A percentile compares a stretch with the other conserved stretches of the same genome.
These are phyloP conservation scores for Genyomyrus donnyi DNA, from an alignment of 2,113 vertebrate species.

Conservation along the genomic window DNA sequence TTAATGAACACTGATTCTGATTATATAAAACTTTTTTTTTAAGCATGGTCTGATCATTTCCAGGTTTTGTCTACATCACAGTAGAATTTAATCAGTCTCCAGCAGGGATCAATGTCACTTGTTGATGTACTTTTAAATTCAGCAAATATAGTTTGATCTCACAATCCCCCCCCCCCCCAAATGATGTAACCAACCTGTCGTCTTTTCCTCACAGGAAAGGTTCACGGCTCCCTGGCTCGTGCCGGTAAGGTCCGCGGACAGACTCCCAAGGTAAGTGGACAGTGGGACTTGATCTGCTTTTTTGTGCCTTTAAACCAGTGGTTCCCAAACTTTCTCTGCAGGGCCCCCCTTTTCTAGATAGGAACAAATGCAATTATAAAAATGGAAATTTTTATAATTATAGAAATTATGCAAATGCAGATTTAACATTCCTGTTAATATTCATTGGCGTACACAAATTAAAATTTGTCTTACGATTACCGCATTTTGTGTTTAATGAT, in stretches of 20 bases:
- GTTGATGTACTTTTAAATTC: neutral
- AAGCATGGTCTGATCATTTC: neutral
- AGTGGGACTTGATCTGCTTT: neutral
- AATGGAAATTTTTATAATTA: too few species aligned
- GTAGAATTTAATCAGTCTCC: neutral
- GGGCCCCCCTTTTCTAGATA: too few species aligned
- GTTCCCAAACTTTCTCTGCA: too few species aligned
- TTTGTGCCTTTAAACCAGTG: neutral
- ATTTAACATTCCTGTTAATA: too few species aligned
- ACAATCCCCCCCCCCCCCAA: neutral
- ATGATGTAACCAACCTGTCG: neutral
- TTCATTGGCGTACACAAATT: too few species aligned
- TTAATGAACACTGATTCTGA: too few species aligned
- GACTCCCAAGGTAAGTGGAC: slow-evolving; percentile 61
- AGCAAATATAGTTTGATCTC: neutral
- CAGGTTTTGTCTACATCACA: neutral
- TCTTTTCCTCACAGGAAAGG: slow-evolving; percentile 55
- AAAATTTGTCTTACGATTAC: too few species aligned
- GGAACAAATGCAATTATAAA: too few species aligned
- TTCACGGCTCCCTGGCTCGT: slow-evolving; percentile 72
- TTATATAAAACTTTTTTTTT: neutral
- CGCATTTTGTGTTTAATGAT: too few species aligned
- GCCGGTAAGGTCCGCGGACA: slow-evolving; percentile 74
- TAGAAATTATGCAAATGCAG: too few species aligned
- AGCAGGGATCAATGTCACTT: neutral